Evolutionary conservation across 2,888 invertebrate genomes (phyloP), one percentile per base, ranked within the genome.

Genomic region (Drosophila stalkeri): DNA sequence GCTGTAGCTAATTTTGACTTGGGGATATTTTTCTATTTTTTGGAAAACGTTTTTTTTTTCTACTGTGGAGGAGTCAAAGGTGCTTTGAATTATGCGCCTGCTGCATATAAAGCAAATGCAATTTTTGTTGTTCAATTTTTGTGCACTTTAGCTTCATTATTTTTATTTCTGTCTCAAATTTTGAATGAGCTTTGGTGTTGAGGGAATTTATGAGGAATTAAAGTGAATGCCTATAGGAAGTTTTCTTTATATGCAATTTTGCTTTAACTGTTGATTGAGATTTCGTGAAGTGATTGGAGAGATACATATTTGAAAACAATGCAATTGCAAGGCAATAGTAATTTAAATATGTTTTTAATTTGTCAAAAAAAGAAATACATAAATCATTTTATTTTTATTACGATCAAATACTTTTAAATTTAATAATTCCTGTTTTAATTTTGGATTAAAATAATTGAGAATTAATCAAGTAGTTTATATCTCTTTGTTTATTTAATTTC

Each of bases 121-220:
- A 73, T 80, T 80, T 79, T 89, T 82, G 77, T 79, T 86, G 75
- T 81, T 80, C 69, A 64, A 79, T 86, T 89, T 82, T 81, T 64
- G 61, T 80, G 62, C 74, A 81, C 79, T 80, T 82, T 66, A 75
- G 31, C 27, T n/a, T 47, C 11, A 39, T 35, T 54, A 23, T 37
- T 62, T 56, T 72, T 27, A 44, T 67, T 60, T 60, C 43, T 43
- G 44, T 35, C 23, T 37, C 37, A 27, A 49, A 43, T 37, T 72
- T 46, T 57, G 41, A 44, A 52, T 16, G 51, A 14, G n/a, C n/a
- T 23, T 33, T 14, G 18, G 35, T n/a, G 14, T 54, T 54, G 14
- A 9, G 54, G n/a, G 27, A 2, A 41, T 31, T n/a, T 12, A 11
- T 6, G 11, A 1, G 27, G 18, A 61, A 27, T 27, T 37, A 54